Evolutionary conservation across 2,797 vertebrate genomes (phyloP).

Genomic region (Oophaga sylvatica): DNA sequence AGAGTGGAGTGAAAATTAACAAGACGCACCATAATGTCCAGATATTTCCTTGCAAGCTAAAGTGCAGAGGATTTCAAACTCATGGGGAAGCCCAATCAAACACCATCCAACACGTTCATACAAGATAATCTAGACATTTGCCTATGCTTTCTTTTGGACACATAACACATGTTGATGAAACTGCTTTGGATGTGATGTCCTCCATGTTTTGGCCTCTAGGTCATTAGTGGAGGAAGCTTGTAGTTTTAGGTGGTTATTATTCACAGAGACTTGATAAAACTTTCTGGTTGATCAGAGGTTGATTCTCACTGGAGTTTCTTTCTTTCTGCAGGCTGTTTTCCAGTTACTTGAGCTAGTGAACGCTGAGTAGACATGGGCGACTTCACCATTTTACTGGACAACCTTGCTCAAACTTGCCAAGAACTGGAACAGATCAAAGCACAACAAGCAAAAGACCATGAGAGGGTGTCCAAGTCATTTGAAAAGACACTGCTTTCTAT

Average conservation of each 20-base stretch:
- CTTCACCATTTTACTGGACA: constrained; percentile 5
- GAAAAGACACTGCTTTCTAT: constrained; percentile 49
- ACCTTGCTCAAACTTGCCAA: constrained; percentile 37
- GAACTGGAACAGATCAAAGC: constrained; percentile 54
- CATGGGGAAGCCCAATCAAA: too few relatives aligned
- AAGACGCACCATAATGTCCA: too few relatives aligned
- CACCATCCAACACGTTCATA: too few relatives aligned
- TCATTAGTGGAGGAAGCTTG: background rate
- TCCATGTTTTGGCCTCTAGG: background rate
- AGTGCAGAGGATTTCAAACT: too few relatives aligned
- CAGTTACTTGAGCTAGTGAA: background rate
- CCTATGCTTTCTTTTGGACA: too few relatives aligned
- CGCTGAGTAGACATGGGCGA: constrained; percentile 27
- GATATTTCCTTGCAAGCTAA: too few relatives aligned
- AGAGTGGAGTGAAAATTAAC: too few relatives aligned
- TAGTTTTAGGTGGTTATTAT: background rate
- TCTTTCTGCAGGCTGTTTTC: background rate
- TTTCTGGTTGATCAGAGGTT: background rate
- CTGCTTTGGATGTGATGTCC: too few relatives aligned
- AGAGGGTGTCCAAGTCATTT: constrained; percentile 41
- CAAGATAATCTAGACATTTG: too few relatives aligned
- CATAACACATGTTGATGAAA: too few relatives aligned
- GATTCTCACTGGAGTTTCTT: background rate
- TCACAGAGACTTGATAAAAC: background rate
- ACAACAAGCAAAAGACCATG: constrained; percentile 41